Conservation (phyloP, 1,140 invertebrate genomes). For the Sarcophaga peregrina region DNA sequence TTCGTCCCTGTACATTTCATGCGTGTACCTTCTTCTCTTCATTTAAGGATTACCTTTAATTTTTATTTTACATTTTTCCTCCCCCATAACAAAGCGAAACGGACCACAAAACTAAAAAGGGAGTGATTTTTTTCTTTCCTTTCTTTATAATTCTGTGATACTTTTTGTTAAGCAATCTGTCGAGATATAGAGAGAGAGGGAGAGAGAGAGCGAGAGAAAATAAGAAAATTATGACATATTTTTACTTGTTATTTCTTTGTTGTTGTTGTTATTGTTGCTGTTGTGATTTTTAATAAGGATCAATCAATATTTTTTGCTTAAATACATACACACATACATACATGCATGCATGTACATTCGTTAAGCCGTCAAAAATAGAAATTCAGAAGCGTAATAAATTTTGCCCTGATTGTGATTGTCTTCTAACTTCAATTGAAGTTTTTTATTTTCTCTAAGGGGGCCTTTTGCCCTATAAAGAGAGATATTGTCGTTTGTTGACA, state of each 20-base stretch:
- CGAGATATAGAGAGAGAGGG: not conserved
- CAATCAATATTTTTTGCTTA: not conserved
- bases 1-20: not conserved
- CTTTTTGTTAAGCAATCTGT: too few species aligned
- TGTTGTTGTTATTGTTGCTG: too few species aligned
- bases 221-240: conserved; percentile 16
- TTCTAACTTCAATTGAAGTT: not conserved
- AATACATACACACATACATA: too few species aligned
- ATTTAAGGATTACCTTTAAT: not conserved
- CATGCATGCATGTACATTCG: too few species aligned
- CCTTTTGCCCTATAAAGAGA: not conserved
- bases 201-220: not conserved
- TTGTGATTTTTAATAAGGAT: conserved; percentile 10
- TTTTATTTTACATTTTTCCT: not conserved
- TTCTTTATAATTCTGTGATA: too few species aligned
- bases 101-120: not conserved
- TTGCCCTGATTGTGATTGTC: not conserved
- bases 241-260: too few species aligned
- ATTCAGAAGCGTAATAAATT: not conserved
- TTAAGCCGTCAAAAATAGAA: not conserved
- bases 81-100: not conserved
- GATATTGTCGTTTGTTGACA: not conserved
- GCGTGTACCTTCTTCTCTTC: not conserved
- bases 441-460: not conserved
- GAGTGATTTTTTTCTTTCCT: not conserved